Evolutionary conservation across 2,888 invertebrate species (phyloP).

Genomic region (Lithophane ornitopus): DNA sequence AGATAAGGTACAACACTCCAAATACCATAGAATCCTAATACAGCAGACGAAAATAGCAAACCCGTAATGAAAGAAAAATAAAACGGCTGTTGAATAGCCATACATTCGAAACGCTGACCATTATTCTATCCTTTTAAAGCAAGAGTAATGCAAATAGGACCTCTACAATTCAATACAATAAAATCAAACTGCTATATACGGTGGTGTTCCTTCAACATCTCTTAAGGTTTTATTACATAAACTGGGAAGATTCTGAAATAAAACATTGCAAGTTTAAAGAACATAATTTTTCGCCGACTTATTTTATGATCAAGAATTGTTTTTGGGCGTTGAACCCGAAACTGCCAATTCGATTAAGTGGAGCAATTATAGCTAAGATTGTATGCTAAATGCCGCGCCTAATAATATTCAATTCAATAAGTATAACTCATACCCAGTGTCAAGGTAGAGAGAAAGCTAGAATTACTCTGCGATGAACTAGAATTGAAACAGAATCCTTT

Average conservation of each 20-base stretch:
- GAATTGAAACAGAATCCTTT: conserved; percentile 4
- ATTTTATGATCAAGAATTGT: conserved; percentile 8
- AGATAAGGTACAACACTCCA: conserved; percentile 5
- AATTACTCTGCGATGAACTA: conserved; percentile 18
- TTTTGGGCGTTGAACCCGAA: conserved; percentile 50
- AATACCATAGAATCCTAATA: conserved; percentile 48
- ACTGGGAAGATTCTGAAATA: conserved; percentile 25
- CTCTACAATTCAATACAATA: conserved; percentile 65
- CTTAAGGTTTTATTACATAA: conserved; percentile 51
- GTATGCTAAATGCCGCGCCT: conserved; percentile 42
- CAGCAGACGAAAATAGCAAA: conserved; percentile 40
- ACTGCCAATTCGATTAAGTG: conserved; percentile 4
- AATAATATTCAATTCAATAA: conserved; percentile 54
- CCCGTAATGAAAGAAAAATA: conserved; percentile 49
- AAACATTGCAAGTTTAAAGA: conserved; percentile 22
- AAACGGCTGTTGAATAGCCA: conserved; percentile 55
- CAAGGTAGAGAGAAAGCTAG: conserved; percentile 40
- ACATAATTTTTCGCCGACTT: conserved; percentile 10
- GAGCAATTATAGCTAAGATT: conserved; percentile 48
- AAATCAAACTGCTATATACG: conserved; percentile 58
- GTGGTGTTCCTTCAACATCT: conserved; percentile 37
- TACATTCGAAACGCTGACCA: conserved; percentile 56
- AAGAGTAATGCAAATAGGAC: conserved; percentile 56
- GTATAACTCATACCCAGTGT: conserved; percentile 45
- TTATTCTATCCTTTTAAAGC: conserved; percentile 65